phyloP scores from a whole-genome alignment of 2,888 invertebrate species.

The Heliconius hortense region DNA sequence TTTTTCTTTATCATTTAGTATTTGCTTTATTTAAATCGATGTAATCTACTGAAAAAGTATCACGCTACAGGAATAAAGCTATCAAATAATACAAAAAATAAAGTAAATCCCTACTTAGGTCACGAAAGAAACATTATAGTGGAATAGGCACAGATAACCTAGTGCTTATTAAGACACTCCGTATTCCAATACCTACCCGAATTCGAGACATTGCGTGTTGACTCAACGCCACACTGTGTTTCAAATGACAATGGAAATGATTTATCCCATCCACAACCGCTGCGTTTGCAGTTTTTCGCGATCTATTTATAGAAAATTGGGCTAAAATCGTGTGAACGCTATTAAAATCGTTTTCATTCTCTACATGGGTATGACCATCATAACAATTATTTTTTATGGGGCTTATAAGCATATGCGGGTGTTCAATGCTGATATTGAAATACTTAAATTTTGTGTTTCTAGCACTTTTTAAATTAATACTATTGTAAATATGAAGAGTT shows the following conservation, averaged over 20 bases:
- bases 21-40: no score
- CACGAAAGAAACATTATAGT: background rate
- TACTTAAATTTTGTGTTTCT: slow-evolving; percentile 14
- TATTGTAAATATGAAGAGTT: background rate
- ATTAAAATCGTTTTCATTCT: slow-evolving; percentile 14
- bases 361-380: background rate
- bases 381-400: slow-evolving; percentile 29
- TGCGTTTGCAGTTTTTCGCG: background rate
- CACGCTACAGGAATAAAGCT: no score
- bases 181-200: background rate
- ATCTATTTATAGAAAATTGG: slow-evolving; percentile 2
- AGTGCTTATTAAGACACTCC: background rate
- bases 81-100: no score
- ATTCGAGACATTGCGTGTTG: background rate
- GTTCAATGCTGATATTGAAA: slow-evolving; percentile 19
- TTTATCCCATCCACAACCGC: background rate
- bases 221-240: background rate
- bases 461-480: slow-evolving; percentile 5
- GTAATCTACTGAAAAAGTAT: no score
- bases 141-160: background rate
- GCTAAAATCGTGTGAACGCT: slow-evolving; percentile 3
- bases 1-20: no score
- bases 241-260: background rate
- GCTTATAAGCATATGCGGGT: slow-evolving; percentile 29
- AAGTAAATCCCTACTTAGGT: no score